Evolutionary conservation across 2,113 vertebrate species (phyloP), one percentile per base, ranked within the genome.

Genomic region (Pterocles orientalis): DNA sequence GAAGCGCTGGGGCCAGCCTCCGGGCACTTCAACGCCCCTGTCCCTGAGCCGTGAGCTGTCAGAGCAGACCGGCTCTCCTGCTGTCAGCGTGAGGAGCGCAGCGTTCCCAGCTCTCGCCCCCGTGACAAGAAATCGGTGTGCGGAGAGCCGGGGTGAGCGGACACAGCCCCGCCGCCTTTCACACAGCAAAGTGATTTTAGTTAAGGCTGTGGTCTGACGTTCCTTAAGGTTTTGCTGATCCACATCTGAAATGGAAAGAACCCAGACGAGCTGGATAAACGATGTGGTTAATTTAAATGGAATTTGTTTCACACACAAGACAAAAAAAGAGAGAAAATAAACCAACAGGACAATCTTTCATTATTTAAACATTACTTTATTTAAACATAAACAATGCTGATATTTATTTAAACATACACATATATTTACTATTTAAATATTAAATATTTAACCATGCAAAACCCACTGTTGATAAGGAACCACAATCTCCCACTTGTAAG

Each of bases 81-180:
- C 48, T 23, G 34, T 18, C 6, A 0, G 5, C 0, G 5, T 6
- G 43, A n/a, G 31, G 23, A 39, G 26, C 5, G 1, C 15, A 3
- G 36, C 3, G 2, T 34, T 51, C 57, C 14, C 33, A 9, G 50
- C 56, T 39, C 47, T 51, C 0, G 0, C 25, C 7, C 24, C 54
- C 12, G 41, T 12, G 18, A 31, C 7, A 33, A 19, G 39, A 20
- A 33, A 50, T 26, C 4, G 8, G 3, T 1, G 8, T 21, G n/a
- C 28, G 5, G 28, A 12, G 5, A 18, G 25, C 36, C 36, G 36
- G 36, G 36, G 20, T 2, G n/a, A 4, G 21, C 3, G 69, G 69
- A 11, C 28, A 4, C 12, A 16, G 54, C 31, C 9, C 9, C 1
- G 2, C 16, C 21, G 48, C 18, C 29, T 54, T 29, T 43, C 24